Evolutionary conservation across 2,888 invertebrate genomes (phyloP).

Genomic region (Tenthredo livida): DNA sequence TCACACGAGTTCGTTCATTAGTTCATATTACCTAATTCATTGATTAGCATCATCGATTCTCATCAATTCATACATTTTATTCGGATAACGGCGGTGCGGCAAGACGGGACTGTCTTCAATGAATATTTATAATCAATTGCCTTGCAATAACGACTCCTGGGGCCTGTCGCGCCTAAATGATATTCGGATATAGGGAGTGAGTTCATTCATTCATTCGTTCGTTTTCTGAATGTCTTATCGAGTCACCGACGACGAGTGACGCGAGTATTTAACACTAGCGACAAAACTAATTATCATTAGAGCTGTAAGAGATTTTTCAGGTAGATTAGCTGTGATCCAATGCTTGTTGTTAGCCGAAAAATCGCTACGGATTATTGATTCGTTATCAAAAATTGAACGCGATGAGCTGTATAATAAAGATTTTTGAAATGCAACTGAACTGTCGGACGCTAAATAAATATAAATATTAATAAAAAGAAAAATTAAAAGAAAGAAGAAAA

Average conservation of each 20-base stretch:
- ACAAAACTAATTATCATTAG: slow-evolving; percentile 49
- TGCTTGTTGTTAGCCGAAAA: slow-evolving; percentile 37
- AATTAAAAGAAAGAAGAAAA: not conserved
- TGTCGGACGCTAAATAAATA: slow-evolving; percentile 6
- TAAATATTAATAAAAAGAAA: not conserved
- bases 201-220: no score
- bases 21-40: no score
- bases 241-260: slow-evolving; percentile 17
- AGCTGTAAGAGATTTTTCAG: slow-evolving; percentile 34
- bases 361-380: not conserved
- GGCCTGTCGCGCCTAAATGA: not conserved
- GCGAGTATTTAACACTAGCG: slow-evolving; percentile 26
- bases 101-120: not conserved
- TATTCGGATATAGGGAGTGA: not conserved
- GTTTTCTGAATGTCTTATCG: slow-evolving; percentile 28
- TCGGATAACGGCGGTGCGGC: not conserved
- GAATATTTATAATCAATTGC: not conserved
- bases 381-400: not conserved
- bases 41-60: no score
- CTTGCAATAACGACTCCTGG: not conserved
- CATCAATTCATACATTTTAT: not conserved
- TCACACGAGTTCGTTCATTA: not conserved
- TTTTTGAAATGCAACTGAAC: not conserved
- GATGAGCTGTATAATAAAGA: not conserved
- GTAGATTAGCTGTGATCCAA: slow-evolving; percentile 44